Base-by-base conservation (phyloP, 2,113 vertebrate species). In the Microtus pennsylvanicus region DNA sequence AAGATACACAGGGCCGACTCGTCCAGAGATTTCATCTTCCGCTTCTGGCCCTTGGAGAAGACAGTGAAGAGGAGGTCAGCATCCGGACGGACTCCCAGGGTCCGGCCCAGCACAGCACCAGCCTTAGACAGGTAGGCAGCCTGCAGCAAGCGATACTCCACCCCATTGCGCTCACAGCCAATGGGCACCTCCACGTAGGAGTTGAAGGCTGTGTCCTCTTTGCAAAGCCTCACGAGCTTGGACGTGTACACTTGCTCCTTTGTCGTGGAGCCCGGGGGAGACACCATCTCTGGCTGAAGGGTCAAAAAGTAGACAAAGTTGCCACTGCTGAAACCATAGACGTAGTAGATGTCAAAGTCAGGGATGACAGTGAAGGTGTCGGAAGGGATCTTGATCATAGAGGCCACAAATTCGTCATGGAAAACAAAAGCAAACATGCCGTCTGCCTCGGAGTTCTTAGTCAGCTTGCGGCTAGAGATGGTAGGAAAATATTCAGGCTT, bases 401-500 rank as follows among this genome's bases (percentile, higher is more conserved):
- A 99, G 47, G 99, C 99, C 97, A 99, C 99, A 97, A 99, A 99
- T 96, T 99, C 99, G 0, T 99, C 99, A 0, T 99, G 99, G 98
- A 99, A 99, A 98, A 99, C 99, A 0, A 99, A 99, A 0, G 99
- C 99, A 38, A 99, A 99, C 99, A 99, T 99, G 93, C 99, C 99
- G 1, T 99, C 99, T 0, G 99, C 99, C 98, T 99, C 99, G 0
- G 99, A 99, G 98, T 99, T 99, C 96, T 99, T 99, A 88, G 99
- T 99, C 96, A 99, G 98, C 98, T 99, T 99, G 30, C 99, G 98
- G 97, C 99, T 99, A 81, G 99, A 99, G 97, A 99, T 99, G 78
- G 99, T 99, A 35, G 99, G 99, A 98, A 99, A 99, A 96, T 99
- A 99, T 94, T 99, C 99, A 0, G 99, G 99, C 90, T 99, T 99